These are phyloP conservation scores for Zaprionus nigranus DNA, from an alignment of 1,140 invertebrate genomes.

Conservation along the genomic window DNA sequence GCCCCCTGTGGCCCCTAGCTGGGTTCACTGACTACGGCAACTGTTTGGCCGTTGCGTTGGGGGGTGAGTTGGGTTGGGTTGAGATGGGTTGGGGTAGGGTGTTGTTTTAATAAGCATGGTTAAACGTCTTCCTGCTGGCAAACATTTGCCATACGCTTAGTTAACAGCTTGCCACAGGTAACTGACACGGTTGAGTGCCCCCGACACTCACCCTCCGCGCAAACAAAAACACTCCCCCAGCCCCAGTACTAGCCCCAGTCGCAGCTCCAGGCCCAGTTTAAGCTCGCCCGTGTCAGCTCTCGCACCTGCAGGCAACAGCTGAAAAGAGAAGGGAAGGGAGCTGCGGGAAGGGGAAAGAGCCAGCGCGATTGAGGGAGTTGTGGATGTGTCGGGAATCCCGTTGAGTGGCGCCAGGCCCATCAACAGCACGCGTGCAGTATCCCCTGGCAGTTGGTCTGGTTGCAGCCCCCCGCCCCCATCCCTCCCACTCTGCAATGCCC, in stretches of 20 bases:
- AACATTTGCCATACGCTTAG: conserved; percentile 79
- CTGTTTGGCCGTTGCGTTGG: conserved; percentile 11
- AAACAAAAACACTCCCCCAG: conserved; percentile 55
- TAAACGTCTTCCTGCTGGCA: conserved; percentile 77
- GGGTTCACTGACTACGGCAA: conserved; percentile 60
- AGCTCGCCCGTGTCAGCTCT: background rate
- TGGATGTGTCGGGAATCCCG: conserved; percentile 10
- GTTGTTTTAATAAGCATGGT: conserved; percentile 73
- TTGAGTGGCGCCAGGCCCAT: conserved; percentile 49
- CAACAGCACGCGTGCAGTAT: conserved; percentile 72
- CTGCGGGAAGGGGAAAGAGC: background rate
- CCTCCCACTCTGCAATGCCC: background rate
- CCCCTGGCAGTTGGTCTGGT: conserved; percentile 69
- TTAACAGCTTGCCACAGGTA: conserved; percentile 80
- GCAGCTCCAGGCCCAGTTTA: background rate
- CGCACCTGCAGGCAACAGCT: conserved; percentile 6
- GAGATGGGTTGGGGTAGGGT: conserved; percentile 17
- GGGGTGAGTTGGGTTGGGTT: background rate
- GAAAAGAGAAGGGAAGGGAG: background rate
- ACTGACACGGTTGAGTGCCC: conserved; percentile 73
- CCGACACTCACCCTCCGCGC: conserved; percentile 51
- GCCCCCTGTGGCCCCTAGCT: conserved; percentile 67
- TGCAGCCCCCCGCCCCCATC: background rate
- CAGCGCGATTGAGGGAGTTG: background rate
- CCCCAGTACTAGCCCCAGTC: background rate